phyloP scores from a whole-genome alignment of 1,140 invertebrate genomes.

The Calliopsis andreniformis region DNA sequence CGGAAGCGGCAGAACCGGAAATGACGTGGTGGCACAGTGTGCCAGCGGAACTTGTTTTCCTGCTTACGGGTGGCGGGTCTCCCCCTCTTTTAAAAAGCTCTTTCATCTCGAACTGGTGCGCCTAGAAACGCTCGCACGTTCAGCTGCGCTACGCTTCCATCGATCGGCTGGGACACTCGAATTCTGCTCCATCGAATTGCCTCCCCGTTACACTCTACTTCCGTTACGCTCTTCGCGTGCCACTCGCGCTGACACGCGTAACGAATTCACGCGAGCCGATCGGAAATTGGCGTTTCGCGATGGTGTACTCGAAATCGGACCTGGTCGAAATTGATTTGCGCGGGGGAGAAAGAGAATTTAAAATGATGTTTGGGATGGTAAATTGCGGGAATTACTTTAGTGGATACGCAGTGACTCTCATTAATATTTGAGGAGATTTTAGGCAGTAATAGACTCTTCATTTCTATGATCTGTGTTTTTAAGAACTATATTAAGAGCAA shows the following conservation, averaged over 20 bases:
- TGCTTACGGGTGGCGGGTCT: constrained; percentile 73
- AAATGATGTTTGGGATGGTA: no score
- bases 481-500: no score
- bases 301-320: no score
- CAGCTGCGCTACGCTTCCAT: constrained; percentile 59
- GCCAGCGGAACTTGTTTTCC: constrained; percentile 77
- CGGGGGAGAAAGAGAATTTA: no score
- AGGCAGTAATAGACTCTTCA: no score
- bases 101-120: constrained; percentile 72
- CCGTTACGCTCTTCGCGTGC: neutral
- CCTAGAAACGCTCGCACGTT: constrained; percentile 68
- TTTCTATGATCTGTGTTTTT: no score
- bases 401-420: no score
- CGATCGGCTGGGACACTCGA: constrained; percentile 45
- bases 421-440: no score
- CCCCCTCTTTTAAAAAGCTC: constrained; percentile 75
- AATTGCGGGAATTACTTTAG: no score
- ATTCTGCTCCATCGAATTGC: constrained; percentile 2
- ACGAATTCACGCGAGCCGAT: neutral
- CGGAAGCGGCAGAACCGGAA: constrained; percentile 69
- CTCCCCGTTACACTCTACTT: neutral
- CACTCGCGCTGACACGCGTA: neutral
- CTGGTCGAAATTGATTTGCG: no score
- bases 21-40: constrained; percentile 64
- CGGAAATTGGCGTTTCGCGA: neutral